Evolutionary conservation across 2,797 vertebrate genomes (phyloP).

Genomic region (Novumbra hubbsi): DNA sequence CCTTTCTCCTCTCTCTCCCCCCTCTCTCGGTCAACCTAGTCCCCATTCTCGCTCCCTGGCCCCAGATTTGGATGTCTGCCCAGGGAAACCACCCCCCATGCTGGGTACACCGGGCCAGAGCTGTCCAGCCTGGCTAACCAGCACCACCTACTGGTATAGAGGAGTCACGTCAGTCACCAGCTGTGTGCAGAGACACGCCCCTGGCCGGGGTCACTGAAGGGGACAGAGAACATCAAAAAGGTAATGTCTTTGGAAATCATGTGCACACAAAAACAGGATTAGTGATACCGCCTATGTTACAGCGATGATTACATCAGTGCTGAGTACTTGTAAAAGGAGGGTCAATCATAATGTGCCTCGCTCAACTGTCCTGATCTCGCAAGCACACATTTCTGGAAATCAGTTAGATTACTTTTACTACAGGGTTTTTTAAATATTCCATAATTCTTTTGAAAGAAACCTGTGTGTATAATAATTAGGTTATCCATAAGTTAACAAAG

Average conservation of each 20-base stretch:
- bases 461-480: no score
- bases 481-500: no score
- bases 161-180: conserved; percentile 27
- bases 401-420: no score
- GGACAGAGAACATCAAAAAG: conserved; percentile 7
- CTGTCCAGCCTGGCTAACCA: conserved; percentile 59
- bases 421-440: no score
- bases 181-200: conserved; percentile 30
- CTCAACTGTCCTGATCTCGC: no score
- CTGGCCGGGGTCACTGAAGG: conserved; percentile 1
- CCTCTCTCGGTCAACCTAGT: conserved; percentile 8
- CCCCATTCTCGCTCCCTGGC: conserved; percentile 33
- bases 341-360: no score
- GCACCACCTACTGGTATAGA: conserved; percentile 23
- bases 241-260: neutral
- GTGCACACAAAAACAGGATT: no score
- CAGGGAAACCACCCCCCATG: conserved; percentile 23
- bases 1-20: neutral
- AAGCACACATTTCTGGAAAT: no score
- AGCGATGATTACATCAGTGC: no score
- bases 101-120: conserved; percentile 30
- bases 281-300: no score
- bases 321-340: no score
- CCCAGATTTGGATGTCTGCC: conserved; percentile 6
- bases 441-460: no score